Evolutionary conservation across 2,888 invertebrate genomes (phyloP).

Genomic region (Pammene fasciana): DNA sequence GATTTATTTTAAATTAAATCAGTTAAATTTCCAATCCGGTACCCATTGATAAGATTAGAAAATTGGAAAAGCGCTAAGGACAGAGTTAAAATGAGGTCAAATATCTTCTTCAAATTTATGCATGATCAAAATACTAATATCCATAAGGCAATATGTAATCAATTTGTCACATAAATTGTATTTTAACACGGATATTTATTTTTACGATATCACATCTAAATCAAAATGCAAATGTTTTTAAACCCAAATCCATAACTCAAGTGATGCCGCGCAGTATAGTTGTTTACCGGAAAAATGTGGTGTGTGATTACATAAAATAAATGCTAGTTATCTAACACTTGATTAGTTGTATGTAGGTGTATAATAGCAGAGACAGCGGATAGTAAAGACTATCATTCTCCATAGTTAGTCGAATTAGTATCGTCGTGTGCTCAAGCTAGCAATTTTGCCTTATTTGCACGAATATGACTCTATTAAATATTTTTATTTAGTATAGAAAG

Average conservation of each 20-base stretch:
- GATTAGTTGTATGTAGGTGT: constrained; percentile 20
- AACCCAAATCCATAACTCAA: constrained; percentile 40
- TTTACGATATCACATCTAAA: constrained; percentile 21
- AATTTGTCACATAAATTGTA: constrained; percentile 40
- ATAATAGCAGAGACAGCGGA: background rate
- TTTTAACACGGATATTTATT: constrained; percentile 26
- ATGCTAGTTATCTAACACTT: constrained; percentile 29
- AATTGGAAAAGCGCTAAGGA: background rate
- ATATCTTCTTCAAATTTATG: constrained; percentile 15
- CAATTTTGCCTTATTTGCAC: too few species aligned
- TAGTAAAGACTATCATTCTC: background rate
- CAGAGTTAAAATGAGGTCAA: constrained; percentile 2
- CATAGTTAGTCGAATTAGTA: too few species aligned
- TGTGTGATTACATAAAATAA: constrained; percentile 36
- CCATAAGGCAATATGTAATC: constrained; percentile 24
- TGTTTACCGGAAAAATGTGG: constrained; percentile 37
- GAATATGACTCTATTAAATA: too few species aligned
- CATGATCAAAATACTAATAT: constrained; percentile 21
- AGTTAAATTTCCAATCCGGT: background rate
- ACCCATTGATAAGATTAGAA: background rate
- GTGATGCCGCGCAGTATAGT: constrained; percentile 19
- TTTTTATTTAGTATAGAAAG: too few species aligned
- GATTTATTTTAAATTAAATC: too few species aligned
- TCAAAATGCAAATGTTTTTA: constrained; percentile 36
- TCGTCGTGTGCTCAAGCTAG: too few species aligned